Evolutionary conservation across 2,113 vertebrate genomes (phyloP).

Genomic region (Tychaedon coryphoeus): DNA sequence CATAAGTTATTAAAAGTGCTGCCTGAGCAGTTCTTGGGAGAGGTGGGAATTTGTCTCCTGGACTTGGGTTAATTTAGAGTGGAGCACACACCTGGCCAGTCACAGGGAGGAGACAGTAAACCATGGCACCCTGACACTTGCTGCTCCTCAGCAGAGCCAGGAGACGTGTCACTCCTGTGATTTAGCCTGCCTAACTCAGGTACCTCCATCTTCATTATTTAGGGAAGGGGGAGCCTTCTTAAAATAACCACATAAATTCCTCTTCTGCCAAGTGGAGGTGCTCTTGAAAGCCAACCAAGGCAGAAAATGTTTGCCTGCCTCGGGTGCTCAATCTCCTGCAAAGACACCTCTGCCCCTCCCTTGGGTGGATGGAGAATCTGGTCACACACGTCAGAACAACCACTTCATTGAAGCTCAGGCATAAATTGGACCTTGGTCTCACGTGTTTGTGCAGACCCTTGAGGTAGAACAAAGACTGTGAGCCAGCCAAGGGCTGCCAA

Average conservation of each 20-base stretch:
- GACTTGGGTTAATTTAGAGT: slow-evolving; percentile 33
- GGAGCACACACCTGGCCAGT: not conserved
- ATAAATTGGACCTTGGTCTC: not conserved
- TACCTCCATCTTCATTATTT: slow-evolving; percentile 43
- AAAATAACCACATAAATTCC: slow-evolving; percentile 43
- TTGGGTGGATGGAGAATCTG: not conserved
- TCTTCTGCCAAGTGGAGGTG: not conserved
- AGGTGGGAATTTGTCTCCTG: slow-evolving; percentile 28
- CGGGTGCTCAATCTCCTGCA: not conserved
- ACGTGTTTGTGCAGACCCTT: not conserved
- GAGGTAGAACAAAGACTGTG: not conserved
- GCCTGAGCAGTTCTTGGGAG: slow-evolving; percentile 14
- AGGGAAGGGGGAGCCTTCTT: not conserved
- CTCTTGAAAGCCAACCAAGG: not conserved
- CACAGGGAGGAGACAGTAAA: not conserved
- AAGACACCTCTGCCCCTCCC: not conserved
- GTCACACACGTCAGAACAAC: not conserved
- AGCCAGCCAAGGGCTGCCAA: not conserved
- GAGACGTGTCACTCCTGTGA: not conserved
- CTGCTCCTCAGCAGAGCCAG: not conserved
- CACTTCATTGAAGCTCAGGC: fast-evolving
- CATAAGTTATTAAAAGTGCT: slow-evolving; percentile 17
- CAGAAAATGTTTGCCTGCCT: not conserved
- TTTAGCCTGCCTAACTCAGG: slow-evolving; percentile 10
- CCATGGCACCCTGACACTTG: not conserved